These are phyloP conservation scores for Catocala nupta DNA, from an alignment of 2,888 invertebrate genomes.

Conservation along the genomic window DNA sequence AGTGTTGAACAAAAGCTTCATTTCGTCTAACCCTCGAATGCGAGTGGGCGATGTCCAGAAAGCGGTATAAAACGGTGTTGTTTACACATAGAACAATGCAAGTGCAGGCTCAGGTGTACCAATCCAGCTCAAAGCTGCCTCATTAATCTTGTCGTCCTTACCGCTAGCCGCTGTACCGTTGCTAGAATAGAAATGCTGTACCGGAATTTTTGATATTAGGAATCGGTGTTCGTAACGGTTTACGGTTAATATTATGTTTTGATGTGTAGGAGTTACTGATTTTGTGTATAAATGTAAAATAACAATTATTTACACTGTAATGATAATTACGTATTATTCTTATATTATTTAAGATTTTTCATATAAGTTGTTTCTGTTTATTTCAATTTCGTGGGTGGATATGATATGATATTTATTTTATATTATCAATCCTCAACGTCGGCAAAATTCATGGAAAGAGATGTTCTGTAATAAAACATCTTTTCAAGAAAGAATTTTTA, in stretches of 20 bases:
- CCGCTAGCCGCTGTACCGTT: constrained; percentile 31
- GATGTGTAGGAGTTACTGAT: too few relatives aligned
- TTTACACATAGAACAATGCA: constrained; percentile 53
- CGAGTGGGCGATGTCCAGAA: not conserved
- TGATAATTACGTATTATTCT: too few relatives aligned
- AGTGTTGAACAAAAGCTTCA: not conserved
- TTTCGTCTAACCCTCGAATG: not conserved
- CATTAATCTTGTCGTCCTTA: constrained; percentile 71
- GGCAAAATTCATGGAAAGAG: too few relatives aligned
- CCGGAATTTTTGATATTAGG: constrained; percentile 31
- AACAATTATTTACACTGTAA: too few relatives aligned
- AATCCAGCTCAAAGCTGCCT: constrained; percentile 68
- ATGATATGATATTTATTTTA: too few relatives aligned
- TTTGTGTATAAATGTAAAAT: too few relatives aligned
- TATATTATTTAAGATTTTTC: too few relatives aligned
- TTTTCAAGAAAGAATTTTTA: too few relatives aligned
- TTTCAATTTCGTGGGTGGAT: too few relatives aligned
- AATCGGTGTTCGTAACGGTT: constrained; percentile 20
- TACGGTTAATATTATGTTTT: not conserved
- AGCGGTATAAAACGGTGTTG: constrained; percentile 22
- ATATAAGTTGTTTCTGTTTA: too few relatives aligned
- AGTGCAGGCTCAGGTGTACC: constrained; percentile 62
- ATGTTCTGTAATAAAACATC: too few relatives aligned
- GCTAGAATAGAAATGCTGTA: constrained; percentile 3
- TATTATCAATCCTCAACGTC: too few relatives aligned